Evolutionary conservation across 2,113 vertebrate genomes (phyloP), one percentile per base, ranked within the genome.

Genomic region (Scophthalmus maximus): DNA sequence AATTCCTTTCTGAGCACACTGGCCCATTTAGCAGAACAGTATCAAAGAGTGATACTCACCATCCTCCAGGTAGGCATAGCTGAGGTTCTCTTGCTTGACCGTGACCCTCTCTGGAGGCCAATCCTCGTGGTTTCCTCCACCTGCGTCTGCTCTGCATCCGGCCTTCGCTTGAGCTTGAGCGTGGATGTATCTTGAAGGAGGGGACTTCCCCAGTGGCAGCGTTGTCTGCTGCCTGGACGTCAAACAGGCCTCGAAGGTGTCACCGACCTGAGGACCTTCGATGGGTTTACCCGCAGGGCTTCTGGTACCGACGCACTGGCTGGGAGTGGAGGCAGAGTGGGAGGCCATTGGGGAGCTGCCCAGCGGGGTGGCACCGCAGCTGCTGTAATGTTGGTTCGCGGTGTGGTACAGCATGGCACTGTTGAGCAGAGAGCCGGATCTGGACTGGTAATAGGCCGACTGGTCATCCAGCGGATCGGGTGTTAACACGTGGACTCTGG

Each of bases 31-130:
- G n/a, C n/a, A 59, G 22, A 38, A 8, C 8, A 52, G 12, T 38
- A 32, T 29, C 12, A 10, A 15, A 53, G 3, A 55, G 9, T 22
- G 20, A 17, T 27, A 88, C 91, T 92, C 76, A 99, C 97, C 97
- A 1, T 99, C 97, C 32, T 99, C 97, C 91, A 99, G 88, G 76
- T 96, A 97, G 7, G 94, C 94, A 76, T 96, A 95, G 91, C 95
- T 95, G 85, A 97, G 90, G 79, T 96, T 96, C 73, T 99, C 97
- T 87, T 97, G 95, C 73, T 98, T 99, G 64, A 98, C 87, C 1
- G 94, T 94, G 73, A 97, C 94, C 75, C 92, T 95, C 1, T 94
- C 71, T 4, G 94, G 89, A 46, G 58, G 56, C 32, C n/a, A 65
- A 27, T 82, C 44, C 4, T 79, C 70, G 11, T 66, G 52, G 82